Evolutionary conservation across 2,797 vertebrate species (phyloP).

Genomic region (Diplodus sargus): DNA sequence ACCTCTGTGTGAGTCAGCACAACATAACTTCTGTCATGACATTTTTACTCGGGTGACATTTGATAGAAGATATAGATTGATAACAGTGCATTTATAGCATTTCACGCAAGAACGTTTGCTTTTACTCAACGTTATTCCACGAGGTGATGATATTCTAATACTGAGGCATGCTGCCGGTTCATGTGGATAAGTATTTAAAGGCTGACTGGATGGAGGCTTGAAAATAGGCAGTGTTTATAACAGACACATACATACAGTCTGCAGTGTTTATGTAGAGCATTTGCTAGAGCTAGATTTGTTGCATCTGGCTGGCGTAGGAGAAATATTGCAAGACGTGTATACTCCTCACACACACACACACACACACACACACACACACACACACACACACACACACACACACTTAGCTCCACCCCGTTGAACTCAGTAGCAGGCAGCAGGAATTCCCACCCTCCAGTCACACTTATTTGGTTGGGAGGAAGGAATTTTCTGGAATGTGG

Average conservation of each 20-base stretch:
- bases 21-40: not conserved
- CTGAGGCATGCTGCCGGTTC: not conserved
- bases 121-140: not conserved
- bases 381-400: constrained; percentile 23
- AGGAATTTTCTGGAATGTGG: constrained; percentile 69
- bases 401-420: constrained; percentile 62
- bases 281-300: not conserved
- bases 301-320: constrained; percentile 4
- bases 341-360: not conserved
- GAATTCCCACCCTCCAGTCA: constrained; percentile 60
- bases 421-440: constrained; percentile 51
- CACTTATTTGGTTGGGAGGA: constrained; percentile 22
- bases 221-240: not conserved
- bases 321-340: not conserved
- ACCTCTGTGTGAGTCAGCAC: constrained; percentile 15
- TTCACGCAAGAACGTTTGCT: constrained; percentile 11
- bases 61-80: constrained; percentile 16
- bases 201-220: not conserved
- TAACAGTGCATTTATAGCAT: constrained; percentile 33
- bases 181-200: not conserved
- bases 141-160: not conserved
- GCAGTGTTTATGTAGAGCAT: constrained; percentile 3
- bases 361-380: constrained; percentile 1
- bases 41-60: constrained; percentile 31
- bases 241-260: not conserved